Base-by-base conservation (phyloP, 2,888 invertebrate genomes). In the Cantharis nigra region DNA sequence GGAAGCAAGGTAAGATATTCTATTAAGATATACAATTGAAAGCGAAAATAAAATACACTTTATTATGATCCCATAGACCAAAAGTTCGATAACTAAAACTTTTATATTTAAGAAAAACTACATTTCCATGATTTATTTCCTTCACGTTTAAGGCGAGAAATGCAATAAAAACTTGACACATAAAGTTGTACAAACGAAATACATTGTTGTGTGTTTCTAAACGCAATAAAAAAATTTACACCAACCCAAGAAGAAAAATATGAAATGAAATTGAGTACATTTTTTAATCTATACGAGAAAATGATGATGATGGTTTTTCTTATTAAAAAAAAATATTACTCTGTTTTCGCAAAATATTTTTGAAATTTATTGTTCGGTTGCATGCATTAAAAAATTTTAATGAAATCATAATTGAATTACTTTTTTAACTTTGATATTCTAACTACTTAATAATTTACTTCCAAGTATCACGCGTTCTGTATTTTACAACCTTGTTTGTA, bases 1-100 rank as follows among this genome's bases (percentile, higher is more conserved):
- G 79, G 94, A 95, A 84, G 97, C 97, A 75, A 97, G 97, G 96
- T 97, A 89, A 90, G 88, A 80, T 70, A 23, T 23, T 67, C 26
- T 67, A 18, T 49, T 49, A 49, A 49, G 49, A 49, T 49, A 49
- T n/a, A 49, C 49, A 9, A 49, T 49, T 49, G 49, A 49, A 49
- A 49, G 9, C 49, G 49, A 49, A 49, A 49, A n/a, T 49, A 49
- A 49, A 49, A 49, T 49, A 49, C 5, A 7, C n/a, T 49, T 49
- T 49, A 49, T 49, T 49, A 49, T 7, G n/a, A 13, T 49, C 49
- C 49, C n/a, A 49, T 49, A n/a, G 49, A 49, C n/a, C n/a, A 49
- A 49, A 49, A 49, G 49, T 49, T 49, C n/a, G n/a, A 49, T 49
- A 49, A 49, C 49, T 49, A 49, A 49, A 49, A 49, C 49, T 49